Conservation (phyloP, 2,113 vertebrate species). For the Hippopotamus amphibius region DNA sequence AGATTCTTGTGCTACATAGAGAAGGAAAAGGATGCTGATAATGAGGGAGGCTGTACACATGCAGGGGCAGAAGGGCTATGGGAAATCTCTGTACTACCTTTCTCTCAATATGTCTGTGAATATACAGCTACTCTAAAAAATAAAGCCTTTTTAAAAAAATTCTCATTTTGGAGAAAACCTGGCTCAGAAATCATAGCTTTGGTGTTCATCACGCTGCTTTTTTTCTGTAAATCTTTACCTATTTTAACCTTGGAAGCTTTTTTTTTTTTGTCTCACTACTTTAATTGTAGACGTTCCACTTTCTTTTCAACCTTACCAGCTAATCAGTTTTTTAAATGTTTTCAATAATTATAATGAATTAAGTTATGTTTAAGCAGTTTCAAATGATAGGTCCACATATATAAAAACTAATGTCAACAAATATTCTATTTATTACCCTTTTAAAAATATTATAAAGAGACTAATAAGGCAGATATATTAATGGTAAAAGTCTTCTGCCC, state of each 20-base stretch:
- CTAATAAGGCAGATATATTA: not conserved
- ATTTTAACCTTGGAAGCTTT: not conserved
- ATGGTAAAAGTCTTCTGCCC: not conserved
- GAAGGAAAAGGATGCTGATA: not conserved
- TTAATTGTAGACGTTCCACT: not conserved
- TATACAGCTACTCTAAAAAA: not conserved
- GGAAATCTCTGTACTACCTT: not conserved
- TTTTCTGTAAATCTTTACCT: not conserved
- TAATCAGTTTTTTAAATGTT: not conserved
- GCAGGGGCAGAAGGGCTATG: not conserved
- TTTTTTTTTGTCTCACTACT: not conserved
- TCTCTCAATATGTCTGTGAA: not conserved
- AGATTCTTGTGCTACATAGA: not conserved
- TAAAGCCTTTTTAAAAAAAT: not conserved
- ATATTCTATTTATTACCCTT: not conserved
- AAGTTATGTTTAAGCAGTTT: not conserved
- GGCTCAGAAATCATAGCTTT: not conserved
- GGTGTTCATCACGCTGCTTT: not conserved
- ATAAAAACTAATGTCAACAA: not conserved
- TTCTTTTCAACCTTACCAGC: conserved; percentile 11
- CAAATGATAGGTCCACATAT: not conserved
- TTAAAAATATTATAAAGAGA: not conserved
- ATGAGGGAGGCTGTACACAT: not conserved
- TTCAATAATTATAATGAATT: not conserved
- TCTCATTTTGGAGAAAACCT: not conserved